Evolutionary conservation across 2,797 vertebrate species (phyloP), one percentile per base, ranked within the genome.

Genomic region (Leuciscus waleckii): DNA sequence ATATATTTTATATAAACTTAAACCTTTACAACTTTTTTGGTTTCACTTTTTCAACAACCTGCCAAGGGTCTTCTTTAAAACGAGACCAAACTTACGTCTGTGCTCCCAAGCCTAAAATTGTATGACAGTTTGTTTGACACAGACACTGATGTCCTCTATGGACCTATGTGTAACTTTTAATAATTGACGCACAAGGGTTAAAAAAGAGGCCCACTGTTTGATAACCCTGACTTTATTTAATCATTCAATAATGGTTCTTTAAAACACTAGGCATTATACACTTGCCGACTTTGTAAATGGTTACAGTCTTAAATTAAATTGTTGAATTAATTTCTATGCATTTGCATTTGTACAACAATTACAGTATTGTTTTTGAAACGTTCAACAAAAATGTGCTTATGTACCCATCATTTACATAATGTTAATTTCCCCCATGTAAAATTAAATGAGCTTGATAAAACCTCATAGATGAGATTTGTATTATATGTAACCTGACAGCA

Each of bases 341-440:
- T 49, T 49, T 1, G 51, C 23, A 17, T 71, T n/a, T 68, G 29
- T 37, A 5, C 3, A 49, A 54, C n/a, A 56, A 23, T 81, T 39
- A 63, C 26, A 29, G 4, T 26, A 39, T 39, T 0, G 14, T 4
- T 51, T 83, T 67, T 26, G 32, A 39, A 10, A 1, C 11, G 16
- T 29, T 63, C 23, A 23, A 17, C 46, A 77, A 58, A 70, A 63
- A 65, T 4, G 5, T 4, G 16, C 32, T 73, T 26, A 86, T 43
- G 65, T 75, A 87, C 88, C 86, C 89, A 70, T 87, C 86, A 88
- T 89, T 86, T 91, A 26, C 51, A 74, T 65, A 13, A 26, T n/a
- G 21, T 39, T 51, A 2, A 67, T 67, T 68, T 58, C 17, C 16
- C 26, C 17, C 6, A 75, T 43, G 41, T 56, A 71, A 65, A 76